Conservation (phyloP, 2,113 vertebrate species). For the Cavia porcellus region DNA sequence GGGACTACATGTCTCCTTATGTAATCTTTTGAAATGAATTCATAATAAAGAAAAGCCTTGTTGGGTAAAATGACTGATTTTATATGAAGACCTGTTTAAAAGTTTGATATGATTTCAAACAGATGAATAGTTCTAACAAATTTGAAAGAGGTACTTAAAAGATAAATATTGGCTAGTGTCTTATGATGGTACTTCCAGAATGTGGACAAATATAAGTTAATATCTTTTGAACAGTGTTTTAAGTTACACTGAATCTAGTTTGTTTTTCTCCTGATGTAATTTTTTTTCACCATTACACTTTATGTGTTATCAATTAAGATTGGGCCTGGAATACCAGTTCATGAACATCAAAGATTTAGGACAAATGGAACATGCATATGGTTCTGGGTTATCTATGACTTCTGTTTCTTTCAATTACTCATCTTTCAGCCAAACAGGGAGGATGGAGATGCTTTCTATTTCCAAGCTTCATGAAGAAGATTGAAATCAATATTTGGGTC, state of each 20-base stretch:
- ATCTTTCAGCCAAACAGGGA: background rate
- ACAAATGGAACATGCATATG: background rate
- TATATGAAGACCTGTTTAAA: slow-evolving; percentile 37
- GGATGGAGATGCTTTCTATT: background rate
- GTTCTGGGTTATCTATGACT: background rate
- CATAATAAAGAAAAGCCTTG: background rate
- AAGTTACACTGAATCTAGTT: background rate
- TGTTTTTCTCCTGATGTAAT: background rate
- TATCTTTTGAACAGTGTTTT: background rate
- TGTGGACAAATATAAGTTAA: background rate
- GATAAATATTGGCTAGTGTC: background rate
- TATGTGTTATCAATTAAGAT: background rate
- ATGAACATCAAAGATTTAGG: background rate
- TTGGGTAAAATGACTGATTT: slow-evolving; percentile 42
- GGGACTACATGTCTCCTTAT: background rate
- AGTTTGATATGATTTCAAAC: slow-evolving; percentile 43
- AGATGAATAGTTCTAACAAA: background rate
- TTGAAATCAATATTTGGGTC: background rate
- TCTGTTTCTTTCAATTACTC: background rate
- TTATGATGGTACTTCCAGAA: background rate
- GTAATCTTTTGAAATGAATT: slow-evolving; percentile 64
- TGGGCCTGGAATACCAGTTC: background rate
- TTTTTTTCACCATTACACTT: background rate
- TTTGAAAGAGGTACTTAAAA: slow-evolving; percentile 38
- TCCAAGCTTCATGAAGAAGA: background rate